These are phyloP conservation scores for Danio rerio DNA, from an alignment of 2,113 vertebrate genomes.

Conservation along the genomic window DNA sequence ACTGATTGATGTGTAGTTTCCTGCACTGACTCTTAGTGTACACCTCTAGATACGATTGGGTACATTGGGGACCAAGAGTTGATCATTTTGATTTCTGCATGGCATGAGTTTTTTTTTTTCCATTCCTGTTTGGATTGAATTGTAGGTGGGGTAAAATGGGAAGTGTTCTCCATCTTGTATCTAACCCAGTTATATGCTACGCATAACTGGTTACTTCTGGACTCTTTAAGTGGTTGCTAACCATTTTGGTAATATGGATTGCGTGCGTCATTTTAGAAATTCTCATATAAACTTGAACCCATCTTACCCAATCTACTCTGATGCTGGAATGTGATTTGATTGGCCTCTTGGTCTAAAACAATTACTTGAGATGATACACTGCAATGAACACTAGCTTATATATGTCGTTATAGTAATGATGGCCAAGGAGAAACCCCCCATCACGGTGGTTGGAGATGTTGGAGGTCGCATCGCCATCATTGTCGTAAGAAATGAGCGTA, in stretches of 20 bases:
- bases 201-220: background rate
- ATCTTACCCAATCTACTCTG: conserved; percentile 78
- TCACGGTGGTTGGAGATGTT: conserved; percentile 97
- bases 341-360: background rate
- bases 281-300: conserved; percentile 64
- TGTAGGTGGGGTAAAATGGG: conserved; percentile 79
- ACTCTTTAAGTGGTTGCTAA: background rate
- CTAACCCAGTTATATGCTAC: background rate
- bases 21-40: conserved; percentile 38
- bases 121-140: conserved; percentile 54
- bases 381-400: conserved; percentile 16
- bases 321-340: conserved; percentile 38
- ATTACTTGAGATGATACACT: background rate
- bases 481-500: conserved; percentile 82
- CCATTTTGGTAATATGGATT: background rate
- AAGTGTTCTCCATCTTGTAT: background rate
- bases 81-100: conserved; percentile 73
- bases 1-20: conserved; percentile 60
- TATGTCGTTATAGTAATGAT: conserved; percentile 89
- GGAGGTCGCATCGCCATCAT: conserved; percentile 98
- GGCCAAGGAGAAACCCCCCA: conserved; percentile 98
- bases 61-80: conserved; percentile 70
- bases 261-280: background rate
- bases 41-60: conserved; percentile 67
- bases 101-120: conserved; percentile 72